phyloP scores from a whole-genome alignment of 2,113 vertebrate species.

The Anarrhichthys ocellatus region DNA sequence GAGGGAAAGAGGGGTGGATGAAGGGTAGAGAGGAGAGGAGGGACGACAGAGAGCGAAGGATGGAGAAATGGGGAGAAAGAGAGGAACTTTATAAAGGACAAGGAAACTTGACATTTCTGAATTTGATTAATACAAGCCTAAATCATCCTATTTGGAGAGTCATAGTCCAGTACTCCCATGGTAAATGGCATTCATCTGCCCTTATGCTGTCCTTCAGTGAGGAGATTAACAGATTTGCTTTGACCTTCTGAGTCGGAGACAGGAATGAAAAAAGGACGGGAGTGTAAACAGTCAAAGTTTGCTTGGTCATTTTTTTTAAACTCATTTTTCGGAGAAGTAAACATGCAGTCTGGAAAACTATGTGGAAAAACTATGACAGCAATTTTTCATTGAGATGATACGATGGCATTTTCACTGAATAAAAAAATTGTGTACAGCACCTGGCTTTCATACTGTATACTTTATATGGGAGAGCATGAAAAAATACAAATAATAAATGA shows the following conservation, averaged over 20 bases:
- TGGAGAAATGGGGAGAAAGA: slow-evolving; percentile 25
- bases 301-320: slow-evolving; percentile 37
- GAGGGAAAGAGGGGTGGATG: slow-evolving; percentile 44
- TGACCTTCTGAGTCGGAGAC: slow-evolving; percentile 53
- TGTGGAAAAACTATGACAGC: slow-evolving; percentile 17
- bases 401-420: slow-evolving; percentile 16
- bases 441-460: not conserved
- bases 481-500: not conserved
- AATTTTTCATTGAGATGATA: slow-evolving; percentile 40
- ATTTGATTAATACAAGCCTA: slow-evolving; percentile 73
- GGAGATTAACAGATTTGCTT: slow-evolving; percentile 65
- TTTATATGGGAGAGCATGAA: not conserved
- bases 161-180: slow-evolving; percentile 51
- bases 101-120: slow-evolving; percentile 65
- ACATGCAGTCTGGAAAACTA: slow-evolving; percentile 33
- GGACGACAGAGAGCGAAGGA: slow-evolving; percentile 17
- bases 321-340: slow-evolving; percentile 33
- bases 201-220: slow-evolving; percentile 73
- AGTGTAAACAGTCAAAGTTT: slow-evolving; percentile 38
- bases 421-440: slow-evolving; percentile 1
- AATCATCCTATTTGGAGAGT: slow-evolving; percentile 74
- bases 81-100: slow-evolving; percentile 21
- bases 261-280: slow-evolving; percentile 15
- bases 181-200: slow-evolving; percentile 75
- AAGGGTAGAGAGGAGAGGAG: slow-evolving; percentile 51